phyloP scores from a whole-genome alignment of 2,113 vertebrate species.

The Eulacestoma nigropectus region DNA sequence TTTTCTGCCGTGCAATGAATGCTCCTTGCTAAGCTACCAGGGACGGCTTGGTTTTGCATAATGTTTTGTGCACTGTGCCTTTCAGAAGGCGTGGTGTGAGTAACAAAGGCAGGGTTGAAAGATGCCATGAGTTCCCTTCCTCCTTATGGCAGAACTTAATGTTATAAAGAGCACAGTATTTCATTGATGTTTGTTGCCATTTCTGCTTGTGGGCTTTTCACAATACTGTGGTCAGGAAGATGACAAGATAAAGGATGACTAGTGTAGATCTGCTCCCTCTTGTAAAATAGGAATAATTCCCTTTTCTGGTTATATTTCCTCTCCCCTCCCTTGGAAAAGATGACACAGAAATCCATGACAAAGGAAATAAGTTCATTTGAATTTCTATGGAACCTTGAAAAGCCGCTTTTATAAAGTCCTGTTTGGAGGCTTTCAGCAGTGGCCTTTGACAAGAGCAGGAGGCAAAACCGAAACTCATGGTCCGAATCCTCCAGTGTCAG shows the following conservation, averaged over 20 bases:
- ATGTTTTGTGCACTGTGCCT: neutral
- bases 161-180: neutral
- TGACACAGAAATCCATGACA: constrained; percentile 27
- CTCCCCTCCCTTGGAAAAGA: constrained; percentile 3
- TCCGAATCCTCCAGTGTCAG: neutral
- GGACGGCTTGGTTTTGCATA: neutral
- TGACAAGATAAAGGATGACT: constrained; percentile 13
- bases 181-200: neutral
- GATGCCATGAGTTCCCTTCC: neutral
- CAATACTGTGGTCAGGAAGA: constrained; percentile 13
- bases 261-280: neutral
- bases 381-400: constrained; percentile 21
- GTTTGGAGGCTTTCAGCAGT: constrained; percentile 20
- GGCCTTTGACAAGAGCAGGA: neutral
- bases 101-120: constrained; percentile 58
- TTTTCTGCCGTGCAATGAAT: neutral
- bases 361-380: constrained; percentile 30
- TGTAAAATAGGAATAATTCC: constrained; percentile 18
- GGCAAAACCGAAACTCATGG: neutral
- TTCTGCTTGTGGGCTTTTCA: constrained; percentile 30
- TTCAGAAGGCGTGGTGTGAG: neutral
- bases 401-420: neutral
- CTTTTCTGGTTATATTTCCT: constrained; percentile 32
- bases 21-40: neutral
- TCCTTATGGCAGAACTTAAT: neutral